Conservation (phyloP, 2,797 vertebrate genomes). For the Schizopygopsis malacanthus region DNA sequence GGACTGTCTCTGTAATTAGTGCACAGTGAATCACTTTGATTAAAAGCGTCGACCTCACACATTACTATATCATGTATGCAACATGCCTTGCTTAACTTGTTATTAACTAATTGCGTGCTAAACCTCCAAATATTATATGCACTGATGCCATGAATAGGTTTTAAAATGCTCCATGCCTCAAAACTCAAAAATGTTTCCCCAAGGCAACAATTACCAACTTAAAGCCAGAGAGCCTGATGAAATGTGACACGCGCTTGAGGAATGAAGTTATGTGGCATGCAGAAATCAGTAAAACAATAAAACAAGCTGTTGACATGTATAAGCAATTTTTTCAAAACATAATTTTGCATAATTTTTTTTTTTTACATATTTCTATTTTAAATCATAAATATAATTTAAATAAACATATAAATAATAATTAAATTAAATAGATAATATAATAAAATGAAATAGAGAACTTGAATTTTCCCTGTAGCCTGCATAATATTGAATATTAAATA, state of each 20-base stretch:
- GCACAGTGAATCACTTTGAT: slow-evolving; percentile 29
- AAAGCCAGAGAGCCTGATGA: slow-evolving; percentile 9
- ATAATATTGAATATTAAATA: not conserved
- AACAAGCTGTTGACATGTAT: not conserved
- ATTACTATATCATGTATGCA: slow-evolving; percentile 19
- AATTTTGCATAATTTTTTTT: not conserved
- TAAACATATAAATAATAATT: not conserved
- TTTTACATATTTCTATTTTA: not conserved
- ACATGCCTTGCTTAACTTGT: slow-evolving; percentile 15
- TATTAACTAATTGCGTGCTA: slow-evolving; percentile 22
- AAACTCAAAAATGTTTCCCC: slow-evolving; percentile 27
- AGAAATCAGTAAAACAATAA: not conserved
- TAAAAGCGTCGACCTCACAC: slow-evolving; percentile 25
- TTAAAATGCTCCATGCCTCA: slow-evolving; percentile 9
- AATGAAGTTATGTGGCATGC: slow-evolving; percentile 9
- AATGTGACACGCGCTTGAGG: not conserved
- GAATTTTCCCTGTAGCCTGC: not conserved
- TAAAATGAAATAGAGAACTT: not conserved
- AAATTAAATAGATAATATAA: not conserved
- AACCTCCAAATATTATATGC: slow-evolving; percentile 15
- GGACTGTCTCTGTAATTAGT: slow-evolving; percentile 31
- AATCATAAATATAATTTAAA: not conserved
- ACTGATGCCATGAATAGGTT: slow-evolving; percentile 6
- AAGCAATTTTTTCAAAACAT: not conserved
- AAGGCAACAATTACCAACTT: slow-evolving; percentile 28